Base-by-base conservation (phyloP, 2,888 invertebrate species). In the Diarsia mendica region DNA sequence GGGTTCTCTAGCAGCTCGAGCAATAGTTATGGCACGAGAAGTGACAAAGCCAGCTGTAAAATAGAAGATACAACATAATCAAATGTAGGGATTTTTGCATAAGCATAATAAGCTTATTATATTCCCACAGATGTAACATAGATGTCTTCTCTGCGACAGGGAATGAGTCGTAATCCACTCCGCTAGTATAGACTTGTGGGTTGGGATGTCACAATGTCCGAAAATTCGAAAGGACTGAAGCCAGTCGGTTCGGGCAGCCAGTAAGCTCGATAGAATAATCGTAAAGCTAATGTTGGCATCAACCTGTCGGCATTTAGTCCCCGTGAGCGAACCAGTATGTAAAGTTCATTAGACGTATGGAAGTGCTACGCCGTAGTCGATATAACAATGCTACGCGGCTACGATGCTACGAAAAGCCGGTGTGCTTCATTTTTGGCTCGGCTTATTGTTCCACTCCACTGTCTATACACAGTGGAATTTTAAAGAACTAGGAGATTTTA, bases 331-430 rank as follows among this genome's bases (percentile, higher is more conserved):
- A 67, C 67, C 61, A 90, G 91, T 90, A 91, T 92, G 90, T 87
- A 89, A 89, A 89, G 88, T 86, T 88, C 87, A 85, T 83, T 80
- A 82, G 75, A 86, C 77, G 73, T 76, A 69, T 80, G 63, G 48
- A 66, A 77, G 71, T 84, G 86, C 89, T 89, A 87, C 88, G 87
- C 84, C 85, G 85, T 85, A 86, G 88, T 74, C 82, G 23, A 53
- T 84, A 85, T 84, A 79, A 87, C 85, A 86, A 86, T 85, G 83
- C 88, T 87, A 90, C 87, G 86, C 72, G 76, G 77, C 86, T 89
- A 86, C 89, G 88, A 72, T 77, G 84, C 89, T 88, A 89, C 89
- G 88, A 85, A 88, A 88, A 80, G 86, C 82, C 84, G 89, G 85
- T 82, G 85, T 77, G 72, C 79, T 88, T 85, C 85, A 80, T 84